Percentiles rank a stretch among this genome's conserved stretches.
Evolutionary conservation across 35 echinoderm and acorn worm species (phyloP).

Genomic region (Heliocidaris erythrogramma): DNA sequence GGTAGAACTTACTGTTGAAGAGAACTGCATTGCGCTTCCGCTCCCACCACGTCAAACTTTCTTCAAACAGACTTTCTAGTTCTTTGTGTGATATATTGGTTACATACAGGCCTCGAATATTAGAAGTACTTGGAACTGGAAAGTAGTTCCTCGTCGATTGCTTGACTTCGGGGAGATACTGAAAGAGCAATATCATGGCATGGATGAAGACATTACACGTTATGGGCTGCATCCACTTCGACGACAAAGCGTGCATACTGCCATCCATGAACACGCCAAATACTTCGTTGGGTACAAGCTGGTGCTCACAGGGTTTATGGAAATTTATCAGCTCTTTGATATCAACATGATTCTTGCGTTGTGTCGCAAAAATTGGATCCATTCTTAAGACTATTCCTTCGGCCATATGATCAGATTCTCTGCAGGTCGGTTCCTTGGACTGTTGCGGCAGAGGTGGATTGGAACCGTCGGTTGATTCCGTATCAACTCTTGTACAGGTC

Average conservation of each 20-base stretch:
- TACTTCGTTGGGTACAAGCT: neutral
- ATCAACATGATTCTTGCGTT: neutral
- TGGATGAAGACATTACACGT: neutral
- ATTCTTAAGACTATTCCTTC: neutral
- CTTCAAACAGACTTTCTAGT: neutral
- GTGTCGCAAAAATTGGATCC: neutral
- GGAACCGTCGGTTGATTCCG: neutral
- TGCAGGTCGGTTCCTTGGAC: neutral
- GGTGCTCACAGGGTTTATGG: neutral
- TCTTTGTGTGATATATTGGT: neutral
- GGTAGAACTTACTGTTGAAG: neutral
- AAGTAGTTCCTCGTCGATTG: neutral
- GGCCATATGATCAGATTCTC: neutral
- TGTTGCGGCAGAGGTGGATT: neutral
- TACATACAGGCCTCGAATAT: neutral
- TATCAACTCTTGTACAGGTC: neutral
- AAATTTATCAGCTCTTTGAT: neutral
- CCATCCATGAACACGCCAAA: neutral
- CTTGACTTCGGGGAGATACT: neutral
- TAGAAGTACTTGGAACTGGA: neutral
- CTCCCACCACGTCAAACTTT: neutral
- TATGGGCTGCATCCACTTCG: neutral
- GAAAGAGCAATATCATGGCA: neutral
- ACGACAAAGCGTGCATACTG: neutral
- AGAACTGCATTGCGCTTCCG: neutral